These are phyloP conservation scores for Malacoctenus gilli DNA, from an alignment of 2,797 vertebrate genomes.

Conservation along the genomic window DNA sequence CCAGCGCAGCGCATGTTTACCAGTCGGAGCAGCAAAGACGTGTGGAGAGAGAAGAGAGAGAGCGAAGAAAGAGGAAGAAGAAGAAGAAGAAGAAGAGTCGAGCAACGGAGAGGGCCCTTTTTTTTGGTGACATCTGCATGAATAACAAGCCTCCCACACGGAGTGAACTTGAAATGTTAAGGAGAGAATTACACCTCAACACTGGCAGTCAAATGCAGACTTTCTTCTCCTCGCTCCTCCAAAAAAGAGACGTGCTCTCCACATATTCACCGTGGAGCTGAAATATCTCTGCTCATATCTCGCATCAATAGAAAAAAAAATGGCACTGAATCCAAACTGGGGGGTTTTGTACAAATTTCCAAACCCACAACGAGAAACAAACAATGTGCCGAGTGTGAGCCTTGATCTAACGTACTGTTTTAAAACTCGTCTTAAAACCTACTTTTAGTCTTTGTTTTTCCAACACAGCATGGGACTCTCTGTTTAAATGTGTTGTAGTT, in stretches of 20 bases:
- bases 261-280: constrained; percentile 26
- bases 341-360: no score
- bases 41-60: constrained; percentile 8
- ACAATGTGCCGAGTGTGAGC: no score
- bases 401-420: no score
- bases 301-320: no score
- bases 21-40: constrained; percentile 60
- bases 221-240: constrained; percentile 36
- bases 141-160: constrained; percentile 72
- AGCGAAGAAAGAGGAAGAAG: constrained; percentile 1
- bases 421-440: no score
- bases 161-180: constrained; percentile 64
- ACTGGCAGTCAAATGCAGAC: constrained; percentile 57
- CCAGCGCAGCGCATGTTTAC: constrained; percentile 42
- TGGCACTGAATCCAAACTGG: no score
- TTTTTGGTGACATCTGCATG: constrained; percentile 70
- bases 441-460: no score
- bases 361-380: no score
- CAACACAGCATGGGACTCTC: no score
- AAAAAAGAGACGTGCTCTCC: constrained; percentile 25
- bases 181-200: constrained; percentile 66
- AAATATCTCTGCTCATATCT: constrained; percentile 26
- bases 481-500: no score
- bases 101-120: constrained; percentile 26
- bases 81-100: background rate